Conservation (phyloP, 2,113 vertebrate species). For the Bombycilla garrulus region DNA sequence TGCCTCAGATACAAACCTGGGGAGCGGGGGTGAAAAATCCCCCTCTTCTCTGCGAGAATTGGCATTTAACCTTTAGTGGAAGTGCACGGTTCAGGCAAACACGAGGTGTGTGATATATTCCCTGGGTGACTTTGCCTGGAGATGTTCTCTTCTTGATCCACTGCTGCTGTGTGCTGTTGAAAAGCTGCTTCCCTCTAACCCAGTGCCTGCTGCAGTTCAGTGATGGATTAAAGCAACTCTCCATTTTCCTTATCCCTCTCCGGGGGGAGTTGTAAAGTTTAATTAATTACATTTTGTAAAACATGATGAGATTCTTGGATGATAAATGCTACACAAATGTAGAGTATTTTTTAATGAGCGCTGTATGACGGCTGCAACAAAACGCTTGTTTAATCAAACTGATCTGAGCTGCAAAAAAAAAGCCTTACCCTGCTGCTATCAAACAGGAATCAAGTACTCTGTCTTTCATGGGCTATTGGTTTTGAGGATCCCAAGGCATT, state of each 20-base stretch:
- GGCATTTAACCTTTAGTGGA: background rate
- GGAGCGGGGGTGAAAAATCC: accelerated
- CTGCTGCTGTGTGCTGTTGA: background rate
- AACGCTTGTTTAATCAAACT: slow-evolving; percentile 38
- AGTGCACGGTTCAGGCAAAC: background rate
- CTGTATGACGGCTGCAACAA: slow-evolving; percentile 8
- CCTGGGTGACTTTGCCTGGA: slow-evolving; percentile 33
- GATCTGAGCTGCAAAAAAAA: slow-evolving; percentile 22
- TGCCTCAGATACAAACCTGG: background rate
- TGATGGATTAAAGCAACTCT: slow-evolving; percentile 60
- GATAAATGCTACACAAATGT: slow-evolving; percentile 48
- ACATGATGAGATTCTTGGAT: slow-evolving; percentile 46
- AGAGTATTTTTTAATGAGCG: slow-evolving; percentile 55
- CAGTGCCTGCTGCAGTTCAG: background rate
- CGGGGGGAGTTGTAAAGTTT: slow-evolving; percentile 44
- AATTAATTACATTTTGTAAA: slow-evolving; percentile 65
- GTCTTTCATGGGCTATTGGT: background rate
- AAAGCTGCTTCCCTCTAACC: slow-evolving; percentile 47
- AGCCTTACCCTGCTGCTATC: slow-evolving; percentile 27
- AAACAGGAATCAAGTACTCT: background rate
- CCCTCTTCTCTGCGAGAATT: background rate
- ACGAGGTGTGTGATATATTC: background rate
- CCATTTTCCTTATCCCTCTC: slow-evolving; percentile 51
- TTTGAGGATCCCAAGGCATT: slow-evolving; percentile 2
- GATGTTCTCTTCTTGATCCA: background rate